Evolutionary conservation across 2,888 invertebrate species (phyloP), one percentile per base, ranked within the genome.

Genomic region (Auanema freiburgensis): DNA sequence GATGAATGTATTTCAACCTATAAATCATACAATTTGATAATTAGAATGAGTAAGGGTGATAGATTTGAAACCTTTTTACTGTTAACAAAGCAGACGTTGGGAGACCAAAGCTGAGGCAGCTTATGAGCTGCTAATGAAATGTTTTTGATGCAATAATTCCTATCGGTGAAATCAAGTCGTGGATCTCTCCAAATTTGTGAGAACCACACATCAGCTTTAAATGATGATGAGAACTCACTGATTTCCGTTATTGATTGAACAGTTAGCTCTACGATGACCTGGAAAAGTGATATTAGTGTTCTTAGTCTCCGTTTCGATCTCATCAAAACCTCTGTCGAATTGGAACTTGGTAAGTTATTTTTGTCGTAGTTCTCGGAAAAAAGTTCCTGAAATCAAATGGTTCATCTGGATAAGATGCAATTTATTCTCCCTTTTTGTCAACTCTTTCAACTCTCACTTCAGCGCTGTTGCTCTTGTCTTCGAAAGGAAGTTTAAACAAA

Each of bases 11-110:
- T 81, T 63, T 80, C 77, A 0, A 83, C 76, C 76, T 76, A 61
- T 54, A 69, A 63, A 25, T 21, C 14, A 51, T 16, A 46, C n/a
- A n/a, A n/a, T n/a, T n/a, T n/a, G n/a, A 46, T 18, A 46, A 46
- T 46, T 16, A 2, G 10, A 46, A 18, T 16, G 46, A 8, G 46
- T 5, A 5, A 46, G 4, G 10, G 46, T 16, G 46, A 8, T 33
- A 24, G 25, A 44, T 11, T 11, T 40, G 8, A 14, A n/a, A 76
- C 83, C 62, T 82, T 80, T 70, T 83, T 83, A 62, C 80, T 81
- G 72, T 83, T 83, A 43, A 80, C 82, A 50, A 83, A 81, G 58
- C 83, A 84, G 40, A 83, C 81, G 62, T 83, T 83, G 33, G 83
- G 83, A 6, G 83, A 83, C 83, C 83, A 83, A 51, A 83, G 69